Conservation (phyloP, 1,140 invertebrate species). For the Neodiprion fabricii region DNA sequence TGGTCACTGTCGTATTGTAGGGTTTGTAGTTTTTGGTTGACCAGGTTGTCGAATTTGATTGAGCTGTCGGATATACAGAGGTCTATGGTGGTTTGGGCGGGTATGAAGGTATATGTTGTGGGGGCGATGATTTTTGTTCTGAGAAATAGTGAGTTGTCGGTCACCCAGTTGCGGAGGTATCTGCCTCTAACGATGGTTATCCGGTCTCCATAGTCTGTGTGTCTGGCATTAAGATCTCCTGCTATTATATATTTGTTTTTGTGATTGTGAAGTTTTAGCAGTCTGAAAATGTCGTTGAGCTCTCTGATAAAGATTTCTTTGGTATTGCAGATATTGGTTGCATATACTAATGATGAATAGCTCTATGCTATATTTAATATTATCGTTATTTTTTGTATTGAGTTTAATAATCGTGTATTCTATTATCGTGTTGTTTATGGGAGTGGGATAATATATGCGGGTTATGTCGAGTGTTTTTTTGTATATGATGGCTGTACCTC, state of each 20-base stretch:
- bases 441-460: background rate
- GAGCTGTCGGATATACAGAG: background rate
- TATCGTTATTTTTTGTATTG: background rate
- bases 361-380: background rate
- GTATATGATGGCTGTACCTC: conserved; percentile 20
- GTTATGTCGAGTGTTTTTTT: background rate
- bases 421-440: background rate
- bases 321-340: no score
- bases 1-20: conserved; percentile 29
- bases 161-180: background rate
- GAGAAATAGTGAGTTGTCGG: background rate
- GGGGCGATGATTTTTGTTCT: background rate
- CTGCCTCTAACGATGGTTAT: background rate
- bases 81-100: no score
- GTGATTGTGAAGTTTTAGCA: background rate
- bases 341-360: background rate
- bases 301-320: background rate
- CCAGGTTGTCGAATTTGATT: background rate
- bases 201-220: background rate
- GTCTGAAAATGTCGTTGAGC: background rate
- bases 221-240: background rate
- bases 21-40: conserved; percentile 14
- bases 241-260: background rate
- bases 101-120: background rate
- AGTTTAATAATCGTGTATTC: background rate